These are phyloP conservation scores for Tragelaphus buxtoni DNA, from an alignment of 2,113 vertebrate genomes.

Conservation along the genomic window DNA sequence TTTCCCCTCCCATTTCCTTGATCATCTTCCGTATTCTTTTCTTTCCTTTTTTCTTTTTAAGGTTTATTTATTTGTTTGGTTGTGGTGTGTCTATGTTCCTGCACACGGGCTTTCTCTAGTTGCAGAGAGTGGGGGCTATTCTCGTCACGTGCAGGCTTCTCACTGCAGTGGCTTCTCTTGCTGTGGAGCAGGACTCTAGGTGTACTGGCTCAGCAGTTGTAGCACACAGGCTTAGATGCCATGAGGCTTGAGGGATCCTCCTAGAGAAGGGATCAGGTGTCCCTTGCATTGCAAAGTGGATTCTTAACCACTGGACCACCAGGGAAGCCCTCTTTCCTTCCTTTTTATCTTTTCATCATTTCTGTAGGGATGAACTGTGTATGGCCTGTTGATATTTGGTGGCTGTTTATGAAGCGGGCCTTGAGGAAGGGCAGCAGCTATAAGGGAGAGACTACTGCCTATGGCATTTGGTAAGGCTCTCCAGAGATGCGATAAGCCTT, in stretches of 20 bases:
- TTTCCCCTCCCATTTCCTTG: neutral
- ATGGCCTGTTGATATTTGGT: neutral
- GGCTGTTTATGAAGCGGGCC: neutral
- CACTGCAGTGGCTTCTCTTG: neutral
- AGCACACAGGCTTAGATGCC: neutral
- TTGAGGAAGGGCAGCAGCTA: neutral
- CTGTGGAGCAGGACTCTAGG: neutral
- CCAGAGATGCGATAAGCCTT: neutral
- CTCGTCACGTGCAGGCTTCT: neutral
- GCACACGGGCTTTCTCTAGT: neutral
- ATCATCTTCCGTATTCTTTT: neutral
- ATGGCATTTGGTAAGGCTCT: neutral
- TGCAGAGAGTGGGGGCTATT: neutral
- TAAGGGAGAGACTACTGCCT: neutral
- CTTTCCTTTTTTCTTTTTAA: neutral
- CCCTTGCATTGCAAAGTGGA: neutral
- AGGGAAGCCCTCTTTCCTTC: neutral
- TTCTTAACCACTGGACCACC: neutral
- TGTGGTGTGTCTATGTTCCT: neutral
- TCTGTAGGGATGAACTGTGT: neutral
- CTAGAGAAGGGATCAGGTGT: neutral
- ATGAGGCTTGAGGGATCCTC: fast-evolving
- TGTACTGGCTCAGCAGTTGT: neutral
- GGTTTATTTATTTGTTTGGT: neutral
- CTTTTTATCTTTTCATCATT: neutral